These are phyloP conservation scores for Coreoperca whiteheadi DNA, from an alignment of 2,113 vertebrate genomes.

Conservation along the genomic window DNA sequence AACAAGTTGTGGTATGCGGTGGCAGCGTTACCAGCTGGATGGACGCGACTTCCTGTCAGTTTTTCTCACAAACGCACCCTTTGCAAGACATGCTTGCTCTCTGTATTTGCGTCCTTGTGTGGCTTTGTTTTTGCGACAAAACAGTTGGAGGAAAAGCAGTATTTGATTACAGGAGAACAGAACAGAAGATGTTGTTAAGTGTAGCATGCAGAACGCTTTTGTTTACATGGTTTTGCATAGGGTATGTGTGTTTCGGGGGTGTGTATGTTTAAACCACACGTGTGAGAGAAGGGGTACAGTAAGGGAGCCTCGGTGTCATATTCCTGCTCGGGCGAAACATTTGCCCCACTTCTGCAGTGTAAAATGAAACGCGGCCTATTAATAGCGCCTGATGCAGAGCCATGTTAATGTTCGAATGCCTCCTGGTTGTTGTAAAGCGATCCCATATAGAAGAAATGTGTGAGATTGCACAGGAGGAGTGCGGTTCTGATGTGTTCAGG, in stretches of 20 bases:
- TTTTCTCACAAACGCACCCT: neutral
- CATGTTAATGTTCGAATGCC: neutral
- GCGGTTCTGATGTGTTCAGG: neutral
- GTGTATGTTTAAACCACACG: neutral
- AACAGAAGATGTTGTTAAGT: neutral
- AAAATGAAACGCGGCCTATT: constrained; percentile 44
- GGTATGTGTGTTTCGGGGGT: neutral
- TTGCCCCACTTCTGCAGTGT: constrained; percentile 45
- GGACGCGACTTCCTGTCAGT: constrained; percentile 43
- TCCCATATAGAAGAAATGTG: neutral
- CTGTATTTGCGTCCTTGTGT: neutral
- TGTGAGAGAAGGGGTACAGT: constrained; percentile 14
- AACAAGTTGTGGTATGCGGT: neutral
- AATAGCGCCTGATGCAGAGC: constrained; percentile 36
- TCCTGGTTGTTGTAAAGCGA: neutral
- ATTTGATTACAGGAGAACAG: neutral
- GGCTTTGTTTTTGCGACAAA: neutral
- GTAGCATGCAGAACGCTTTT: neutral
- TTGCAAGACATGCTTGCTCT: neutral
- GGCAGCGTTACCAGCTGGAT: neutral
- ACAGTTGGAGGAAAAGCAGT: neutral
- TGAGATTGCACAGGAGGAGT: neutral
- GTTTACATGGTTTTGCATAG: neutral
- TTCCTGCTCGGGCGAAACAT: constrained; percentile 23
- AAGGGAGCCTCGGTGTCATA: constrained; percentile 23